Conservation (phyloP, 2,797 vertebrate species). For the Sylvilagus floridanus region DNA sequence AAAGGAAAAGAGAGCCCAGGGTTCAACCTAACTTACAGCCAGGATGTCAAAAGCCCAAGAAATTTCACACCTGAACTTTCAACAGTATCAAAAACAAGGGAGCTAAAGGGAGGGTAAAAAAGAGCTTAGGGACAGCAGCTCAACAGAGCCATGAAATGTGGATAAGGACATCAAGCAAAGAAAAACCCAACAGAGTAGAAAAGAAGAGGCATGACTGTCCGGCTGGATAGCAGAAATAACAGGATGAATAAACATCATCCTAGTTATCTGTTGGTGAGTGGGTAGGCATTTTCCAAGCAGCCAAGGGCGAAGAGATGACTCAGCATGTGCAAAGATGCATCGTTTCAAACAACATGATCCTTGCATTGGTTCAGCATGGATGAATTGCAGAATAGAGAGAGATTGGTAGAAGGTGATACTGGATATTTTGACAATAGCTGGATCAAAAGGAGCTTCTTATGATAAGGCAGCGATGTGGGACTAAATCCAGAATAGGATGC, state of each 20-base stretch:
- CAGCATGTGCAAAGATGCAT: background rate
- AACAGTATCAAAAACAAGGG: background rate
- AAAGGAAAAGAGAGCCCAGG: constrained; percentile 25
- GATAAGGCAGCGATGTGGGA: background rate
- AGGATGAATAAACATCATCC: background rate
- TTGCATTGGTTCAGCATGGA: background rate
- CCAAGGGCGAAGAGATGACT: background rate
- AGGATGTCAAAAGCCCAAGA: background rate
- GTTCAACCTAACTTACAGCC: background rate
- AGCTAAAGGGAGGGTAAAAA: background rate
- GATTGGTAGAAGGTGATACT: background rate
- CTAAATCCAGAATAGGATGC: background rate
- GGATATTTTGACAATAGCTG: background rate
- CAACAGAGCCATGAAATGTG: background rate
- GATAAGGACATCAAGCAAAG: background rate
- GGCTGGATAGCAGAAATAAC: background rate
- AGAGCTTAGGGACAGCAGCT: background rate
- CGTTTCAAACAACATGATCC: background rate
- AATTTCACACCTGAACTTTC: constrained; percentile 21
- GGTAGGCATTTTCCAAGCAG: background rate
- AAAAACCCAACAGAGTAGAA: constrained; percentile 33
- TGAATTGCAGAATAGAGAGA: background rate
- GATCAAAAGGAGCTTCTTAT: background rate
- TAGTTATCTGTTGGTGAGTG: background rate
- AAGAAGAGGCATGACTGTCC: background rate